Evolutionary conservation across 2,113 vertebrate species (phyloP).

Genomic region (Eolophus roseicapilla): DNA sequence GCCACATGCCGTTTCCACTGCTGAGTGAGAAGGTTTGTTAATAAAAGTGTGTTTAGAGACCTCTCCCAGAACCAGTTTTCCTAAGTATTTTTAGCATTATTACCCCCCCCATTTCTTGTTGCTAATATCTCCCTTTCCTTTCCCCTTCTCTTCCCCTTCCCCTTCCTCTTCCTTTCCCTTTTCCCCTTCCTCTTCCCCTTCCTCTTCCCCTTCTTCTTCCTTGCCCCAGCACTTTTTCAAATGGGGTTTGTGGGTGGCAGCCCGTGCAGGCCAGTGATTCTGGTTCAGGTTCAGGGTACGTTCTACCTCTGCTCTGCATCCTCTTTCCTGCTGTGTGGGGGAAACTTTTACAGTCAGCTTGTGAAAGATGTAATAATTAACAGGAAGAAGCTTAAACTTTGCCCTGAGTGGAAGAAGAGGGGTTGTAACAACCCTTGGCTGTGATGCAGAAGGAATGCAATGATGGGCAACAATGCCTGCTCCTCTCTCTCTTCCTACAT

Average conservation of each 20-base stretch:
- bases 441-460: neutral
- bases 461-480: neutral
- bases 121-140: neutral
- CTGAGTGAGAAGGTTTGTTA: neutral
- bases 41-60: neutral
- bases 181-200: neutral
- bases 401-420: neutral
- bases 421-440: neutral
- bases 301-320: fast-evolving
- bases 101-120: neutral
- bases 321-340: neutral
- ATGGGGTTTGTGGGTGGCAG: neutral
- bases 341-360: neutral
- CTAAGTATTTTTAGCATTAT: neutral
- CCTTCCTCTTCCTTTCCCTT: neutral
- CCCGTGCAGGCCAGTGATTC: neutral
- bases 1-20: fast-evolving
- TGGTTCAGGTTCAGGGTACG: neutral
- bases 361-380: constrained; percentile 4
- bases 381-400: neutral
- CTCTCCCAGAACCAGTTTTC: neutral
- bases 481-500: neutral
- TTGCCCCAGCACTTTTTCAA: neutral
- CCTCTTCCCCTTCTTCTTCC: neutral
- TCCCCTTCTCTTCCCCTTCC: neutral